These are phyloP conservation scores for Rousettus leschenaultii DNA, from an alignment of 2,113 vertebrate species.

Conservation along the genomic window DNA sequence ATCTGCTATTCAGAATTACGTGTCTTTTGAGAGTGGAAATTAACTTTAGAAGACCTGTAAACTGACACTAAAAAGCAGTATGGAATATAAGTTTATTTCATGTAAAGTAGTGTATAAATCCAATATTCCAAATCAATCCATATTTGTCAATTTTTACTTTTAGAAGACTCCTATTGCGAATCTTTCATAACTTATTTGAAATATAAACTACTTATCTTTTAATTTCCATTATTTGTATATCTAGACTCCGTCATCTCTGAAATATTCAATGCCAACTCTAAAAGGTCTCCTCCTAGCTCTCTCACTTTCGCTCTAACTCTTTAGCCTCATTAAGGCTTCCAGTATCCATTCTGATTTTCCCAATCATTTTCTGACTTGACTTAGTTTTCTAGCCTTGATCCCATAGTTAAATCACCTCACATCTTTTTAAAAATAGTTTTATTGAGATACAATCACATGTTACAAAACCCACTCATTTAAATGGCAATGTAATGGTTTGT, in stretches of 20 bases:
- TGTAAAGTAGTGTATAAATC: not conserved
- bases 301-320: not conserved
- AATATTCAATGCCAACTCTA: not conserved
- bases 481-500: not conserved
- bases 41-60: not conserved
- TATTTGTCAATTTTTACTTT: not conserved
- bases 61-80: not conserved
- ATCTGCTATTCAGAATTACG: not conserved
- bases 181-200: conserved; percentile 2
- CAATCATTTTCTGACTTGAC: not conserved
- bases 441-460: not conserved
- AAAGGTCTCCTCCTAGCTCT: not conserved
- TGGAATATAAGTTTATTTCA: not conserved
- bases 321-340: not conserved
- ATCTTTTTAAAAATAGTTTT: not conserved
- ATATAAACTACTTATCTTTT: not conserved
- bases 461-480: not conserved
- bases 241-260: not conserved
- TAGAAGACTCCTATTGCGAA: not conserved
- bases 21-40: not conserved
- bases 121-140: not conserved
- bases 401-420: not conserved
- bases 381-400: not conserved
- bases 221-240: conserved; percentile 2
- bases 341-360: not conserved